Evolutionary conservation across 2,888 invertebrate species (phyloP), one percentile per base, ranked within the genome.

Genomic region (Schizaphis graminum): DNA sequence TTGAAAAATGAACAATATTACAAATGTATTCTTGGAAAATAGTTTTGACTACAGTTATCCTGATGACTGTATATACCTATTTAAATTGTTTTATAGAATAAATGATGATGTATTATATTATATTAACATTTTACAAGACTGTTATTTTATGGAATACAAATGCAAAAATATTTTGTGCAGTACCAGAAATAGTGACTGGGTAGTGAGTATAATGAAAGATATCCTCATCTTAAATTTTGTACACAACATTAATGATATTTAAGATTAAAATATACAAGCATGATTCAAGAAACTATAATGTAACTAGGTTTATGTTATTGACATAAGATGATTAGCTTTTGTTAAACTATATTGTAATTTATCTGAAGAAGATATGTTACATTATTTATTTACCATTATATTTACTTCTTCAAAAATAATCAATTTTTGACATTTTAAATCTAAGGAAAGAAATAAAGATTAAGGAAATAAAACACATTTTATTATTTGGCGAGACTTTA

Each of bases 401-500:
- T 5, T 21, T 21, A 35, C 7, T 1, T 77, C 16, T 16, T 35
- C 13, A 35, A 77, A 77, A 77, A 77, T 35, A 35, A 35, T 16
- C 7, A 77, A 77, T 16, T 16, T 67, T 67, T 67, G 7, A 35
- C 16, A 67, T 67, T 35, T 77, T 35, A 1, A 35, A 21, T 35
- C 77, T 35, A 77, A 21, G 16, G 35, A 21, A 7, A 7, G 26
- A 28, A 88, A 49, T 88, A 8, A 53, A 91, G 44, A 56, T 16
- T 28, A 56, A 85, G 56, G 2, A 49, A 87, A 53, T 11, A 56
- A 16, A 35, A 77, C 35, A 41, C 26, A 7, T 26, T 77, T 10
- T 35, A 57, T 57, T 84, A 85, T 90, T 93, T 93, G 89, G 89
- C 44, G 85, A 93, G 57, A 93, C 85, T 94, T 94, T 94, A 94